Percentiles rank a stretch among this genome's conserved stretches.
Conservation (phyloP, 2,797 vertebrate species). For the Bradypus variegatus region DNA sequence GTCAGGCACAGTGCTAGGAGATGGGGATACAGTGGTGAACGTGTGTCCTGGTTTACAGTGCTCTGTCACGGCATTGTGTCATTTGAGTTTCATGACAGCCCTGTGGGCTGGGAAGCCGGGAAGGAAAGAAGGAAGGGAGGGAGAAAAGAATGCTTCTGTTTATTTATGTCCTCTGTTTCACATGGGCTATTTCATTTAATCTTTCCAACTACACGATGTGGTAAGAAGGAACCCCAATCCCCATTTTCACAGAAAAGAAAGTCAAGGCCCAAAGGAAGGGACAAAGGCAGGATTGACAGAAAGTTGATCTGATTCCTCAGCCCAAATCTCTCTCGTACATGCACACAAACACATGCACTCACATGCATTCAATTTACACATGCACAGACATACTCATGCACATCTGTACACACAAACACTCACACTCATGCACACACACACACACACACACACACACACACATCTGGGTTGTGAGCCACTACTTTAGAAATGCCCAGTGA, state of each 20-base stretch:
- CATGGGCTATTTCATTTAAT: background rate
- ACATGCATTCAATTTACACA: no score
- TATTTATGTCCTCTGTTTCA: background rate
- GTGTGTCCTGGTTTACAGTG: rapidly evolving
- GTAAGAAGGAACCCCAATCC: background rate
- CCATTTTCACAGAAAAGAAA: background rate
- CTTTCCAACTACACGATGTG: rapidly evolving
- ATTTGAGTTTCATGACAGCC: background rate
- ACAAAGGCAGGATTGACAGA: no score
- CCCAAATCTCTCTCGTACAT: background rate
- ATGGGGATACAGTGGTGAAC: rapidly evolving
- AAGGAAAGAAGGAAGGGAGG: no score
- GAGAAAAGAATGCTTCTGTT: rapidly evolving
- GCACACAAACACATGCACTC: background rate
- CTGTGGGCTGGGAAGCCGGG: background rate
- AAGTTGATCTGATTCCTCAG: background rate
- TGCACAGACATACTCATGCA: no score
- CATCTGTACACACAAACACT: rapidly evolving
- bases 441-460: rapidly evolving
- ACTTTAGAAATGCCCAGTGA: background rate
- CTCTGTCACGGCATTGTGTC: background rate
- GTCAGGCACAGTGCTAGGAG: background rate
- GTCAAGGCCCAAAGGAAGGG: background rate
- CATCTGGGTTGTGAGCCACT: background rate
- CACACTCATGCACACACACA: rapidly evolving